Percentiles rank a stretch among this genome's conserved stretches.
phyloP scores from a whole-genome alignment of 1,140 invertebrate genomes.

The Drosophila nikananu region DNA sequence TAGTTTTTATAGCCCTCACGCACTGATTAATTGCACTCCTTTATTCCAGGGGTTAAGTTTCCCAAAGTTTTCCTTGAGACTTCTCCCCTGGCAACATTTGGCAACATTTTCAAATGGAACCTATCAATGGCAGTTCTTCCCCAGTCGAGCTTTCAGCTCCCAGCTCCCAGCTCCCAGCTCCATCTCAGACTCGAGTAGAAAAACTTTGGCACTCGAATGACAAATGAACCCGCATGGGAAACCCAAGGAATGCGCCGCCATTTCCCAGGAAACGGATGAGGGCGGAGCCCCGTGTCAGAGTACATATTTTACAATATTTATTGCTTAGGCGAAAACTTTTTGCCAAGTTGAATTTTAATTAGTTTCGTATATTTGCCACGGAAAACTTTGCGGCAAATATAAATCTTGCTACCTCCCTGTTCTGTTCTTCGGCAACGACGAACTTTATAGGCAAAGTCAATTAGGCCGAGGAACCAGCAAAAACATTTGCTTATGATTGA shows the following conservation, averaged over 20 bases:
- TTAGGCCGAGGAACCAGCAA: slow-evolving; percentile 45
- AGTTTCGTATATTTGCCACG: slow-evolving; percentile 74
- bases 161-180: background rate
- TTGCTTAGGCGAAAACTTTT: slow-evolving; percentile 82
- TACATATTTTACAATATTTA: slow-evolving; percentile 82
- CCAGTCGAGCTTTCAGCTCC: slow-evolving; percentile 13
- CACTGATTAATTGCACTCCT: slow-evolving; percentile 44
- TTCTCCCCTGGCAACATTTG: slow-evolving; percentile 33
- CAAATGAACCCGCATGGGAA: slow-evolving; percentile 76
- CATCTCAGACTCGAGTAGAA: slow-evolving; percentile 20
- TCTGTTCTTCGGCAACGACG: slow-evolving; percentile 4
- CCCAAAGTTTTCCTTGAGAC: slow-evolving; percentile 28
- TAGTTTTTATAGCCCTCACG: slow-evolving; percentile 29
- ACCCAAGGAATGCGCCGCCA: slow-evolving; percentile 55
- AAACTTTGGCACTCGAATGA: slow-evolving; percentile 80
- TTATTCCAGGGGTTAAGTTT: slow-evolving; percentile 2
- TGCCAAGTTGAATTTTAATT: slow-evolving; percentile 83
- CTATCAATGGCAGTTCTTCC: slow-evolving; percentile 55
- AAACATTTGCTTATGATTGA: slow-evolving; percentile 48
- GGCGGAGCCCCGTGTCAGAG: slow-evolving; percentile 25
- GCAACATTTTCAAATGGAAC: slow-evolving; percentile 50
- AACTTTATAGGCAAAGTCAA: slow-evolving; percentile 64
- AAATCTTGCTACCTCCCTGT: slow-evolving; percentile 48
- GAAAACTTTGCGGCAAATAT: slow-evolving; percentile 57
- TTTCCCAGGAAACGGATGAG: slow-evolving; percentile 52